Percentiles rank a stretch among this genome's conserved stretches.
These are phyloP conservation scores for Drosophila paracracens DNA, from an alignment of 2,888 invertebrate genomes.

Conservation along the genomic window DNA sequence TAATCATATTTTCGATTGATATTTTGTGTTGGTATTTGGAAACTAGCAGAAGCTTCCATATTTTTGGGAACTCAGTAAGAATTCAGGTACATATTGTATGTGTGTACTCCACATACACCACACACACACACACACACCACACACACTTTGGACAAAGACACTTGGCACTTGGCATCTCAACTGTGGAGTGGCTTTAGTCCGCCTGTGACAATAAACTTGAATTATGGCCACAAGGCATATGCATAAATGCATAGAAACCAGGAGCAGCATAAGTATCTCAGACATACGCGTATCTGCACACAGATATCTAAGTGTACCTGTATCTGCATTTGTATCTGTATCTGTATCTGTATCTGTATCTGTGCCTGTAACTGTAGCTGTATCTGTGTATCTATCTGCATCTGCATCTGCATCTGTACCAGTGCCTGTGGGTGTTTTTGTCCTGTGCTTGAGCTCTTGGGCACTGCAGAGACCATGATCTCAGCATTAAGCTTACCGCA, in stretches of 20 bases:
- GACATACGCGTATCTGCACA: constrained; percentile 24
- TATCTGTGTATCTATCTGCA: constrained; percentile 9
- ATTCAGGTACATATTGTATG: background rate
- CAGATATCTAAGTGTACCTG: constrained; percentile 9
- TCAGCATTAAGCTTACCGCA: constrained; percentile 52
- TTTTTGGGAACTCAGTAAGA: background rate
- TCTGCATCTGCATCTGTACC: constrained; percentile 12
- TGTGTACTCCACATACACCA: constrained; percentile 1
- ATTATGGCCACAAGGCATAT: constrained; percentile 56
- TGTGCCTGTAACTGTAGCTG: constrained; percentile 8
- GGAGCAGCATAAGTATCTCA: constrained; percentile 33
- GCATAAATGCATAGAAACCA: constrained; percentile 51
- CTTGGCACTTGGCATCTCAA: constrained; percentile 41
- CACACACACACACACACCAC: constrained; percentile 4
- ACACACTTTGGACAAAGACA: constrained; percentile 28
- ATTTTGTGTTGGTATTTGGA: background rate
- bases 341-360: constrained; percentile 16
- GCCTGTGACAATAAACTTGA: constrained; percentile 72
- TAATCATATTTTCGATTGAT: background rate
- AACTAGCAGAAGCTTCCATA: background rate
- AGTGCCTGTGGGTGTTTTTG: constrained; percentile 6
- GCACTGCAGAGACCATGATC: constrained; percentile 48
- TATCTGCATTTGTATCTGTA: constrained; percentile 14
- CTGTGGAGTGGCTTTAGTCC: constrained; percentile 45
- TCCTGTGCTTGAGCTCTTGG: constrained; percentile 27